Percentiles rank a stretch among this genome's conserved stretches.
These are phyloP conservation scores for Hippopotamyrus pictus DNA, from an alignment of 2,797 vertebrate species.

Conservation along the genomic window DNA sequence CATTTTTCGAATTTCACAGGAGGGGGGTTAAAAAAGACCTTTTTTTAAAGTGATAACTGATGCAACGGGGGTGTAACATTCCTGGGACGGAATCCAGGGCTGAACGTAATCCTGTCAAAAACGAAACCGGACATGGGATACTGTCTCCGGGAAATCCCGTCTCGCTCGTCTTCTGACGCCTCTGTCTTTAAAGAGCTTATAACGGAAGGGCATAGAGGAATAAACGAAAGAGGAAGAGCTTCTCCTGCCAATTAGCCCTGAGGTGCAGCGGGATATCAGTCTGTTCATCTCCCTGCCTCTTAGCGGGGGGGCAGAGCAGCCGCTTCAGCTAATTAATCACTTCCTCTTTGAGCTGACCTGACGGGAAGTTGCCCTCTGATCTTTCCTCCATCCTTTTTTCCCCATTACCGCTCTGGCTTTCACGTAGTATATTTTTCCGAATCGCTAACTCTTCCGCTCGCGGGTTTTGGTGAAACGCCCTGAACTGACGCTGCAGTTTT, in stretches of 20 bases:
- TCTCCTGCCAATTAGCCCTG: neutral
- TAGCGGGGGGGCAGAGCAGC: neutral
- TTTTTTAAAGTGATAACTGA: constrained; percentile 12
- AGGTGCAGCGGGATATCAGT: neutral
- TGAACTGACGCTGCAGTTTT: neutral
- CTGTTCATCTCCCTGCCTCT: neutral
- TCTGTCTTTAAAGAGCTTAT: neutral
- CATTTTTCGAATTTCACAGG: constrained; percentile 1
- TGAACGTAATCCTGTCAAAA: neutral
- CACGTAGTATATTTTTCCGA: neutral
- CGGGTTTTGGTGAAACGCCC: neutral
- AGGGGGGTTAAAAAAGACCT: neutral
- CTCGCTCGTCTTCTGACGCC: neutral
- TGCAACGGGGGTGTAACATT: constrained; percentile 17
- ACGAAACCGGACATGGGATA: neutral
- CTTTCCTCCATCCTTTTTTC: neutral
- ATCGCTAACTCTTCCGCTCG: no score
- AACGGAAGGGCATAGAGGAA: neutral
- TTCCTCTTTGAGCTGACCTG: constrained; percentile 1
- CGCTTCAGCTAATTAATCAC: neutral
- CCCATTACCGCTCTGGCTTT: neutral
- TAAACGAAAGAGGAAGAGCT: neutral
- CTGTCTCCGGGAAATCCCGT: neutral
- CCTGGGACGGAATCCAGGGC: constrained; percentile 2
- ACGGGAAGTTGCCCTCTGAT: neutral